phyloP scores from a whole-genome alignment of 2,797 vertebrate species.

The Champsocephalus esox region DNA sequence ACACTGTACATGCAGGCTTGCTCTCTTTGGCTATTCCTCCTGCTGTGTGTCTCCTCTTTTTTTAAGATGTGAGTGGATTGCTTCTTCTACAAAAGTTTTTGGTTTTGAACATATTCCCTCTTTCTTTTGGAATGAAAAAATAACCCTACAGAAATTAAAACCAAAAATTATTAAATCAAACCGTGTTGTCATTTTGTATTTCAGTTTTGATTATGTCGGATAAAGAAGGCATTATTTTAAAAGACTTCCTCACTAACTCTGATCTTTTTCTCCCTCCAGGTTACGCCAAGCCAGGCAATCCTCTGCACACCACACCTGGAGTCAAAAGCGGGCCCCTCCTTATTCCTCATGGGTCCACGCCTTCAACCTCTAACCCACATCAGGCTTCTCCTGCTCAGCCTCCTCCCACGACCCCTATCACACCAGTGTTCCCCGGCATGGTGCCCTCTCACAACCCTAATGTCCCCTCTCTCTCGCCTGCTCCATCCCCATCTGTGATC shows the following conservation, averaged over 20 bases:
- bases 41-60: slow-evolving; percentile 34
- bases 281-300: slow-evolving; percentile 90
- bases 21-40: slow-evolving; percentile 41
- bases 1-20: slow-evolving; percentile 34
- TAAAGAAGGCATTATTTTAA: background rate
- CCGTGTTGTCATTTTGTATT: background rate
- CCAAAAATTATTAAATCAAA: background rate
- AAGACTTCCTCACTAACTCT: background rate
- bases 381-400: slow-evolving; percentile 88
- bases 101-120: slow-evolving; percentile 15
- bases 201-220: background rate
- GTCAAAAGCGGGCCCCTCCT: slow-evolving; percentile 83
- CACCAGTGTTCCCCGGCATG: slow-evolving; percentile 91
- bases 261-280: slow-evolving; percentile 76
- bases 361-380: slow-evolving; percentile 86
- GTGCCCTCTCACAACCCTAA: slow-evolving; percentile 83
- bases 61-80: slow-evolving; percentile 22
- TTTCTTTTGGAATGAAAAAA: slow-evolving; percentile 24
- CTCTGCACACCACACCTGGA: slow-evolving; percentile 83
- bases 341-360: slow-evolving; percentile 90
- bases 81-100: slow-evolving; percentile 25
- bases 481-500: slow-evolving; percentile 89
- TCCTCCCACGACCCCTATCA: slow-evolving; percentile 85
- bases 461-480: slow-evolving; percentile 79
- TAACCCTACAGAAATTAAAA: slow-evolving; percentile 13